phyloP scores from a whole-genome alignment of 2,888 invertebrate species.

The Eurytoma adleriae region DNA sequence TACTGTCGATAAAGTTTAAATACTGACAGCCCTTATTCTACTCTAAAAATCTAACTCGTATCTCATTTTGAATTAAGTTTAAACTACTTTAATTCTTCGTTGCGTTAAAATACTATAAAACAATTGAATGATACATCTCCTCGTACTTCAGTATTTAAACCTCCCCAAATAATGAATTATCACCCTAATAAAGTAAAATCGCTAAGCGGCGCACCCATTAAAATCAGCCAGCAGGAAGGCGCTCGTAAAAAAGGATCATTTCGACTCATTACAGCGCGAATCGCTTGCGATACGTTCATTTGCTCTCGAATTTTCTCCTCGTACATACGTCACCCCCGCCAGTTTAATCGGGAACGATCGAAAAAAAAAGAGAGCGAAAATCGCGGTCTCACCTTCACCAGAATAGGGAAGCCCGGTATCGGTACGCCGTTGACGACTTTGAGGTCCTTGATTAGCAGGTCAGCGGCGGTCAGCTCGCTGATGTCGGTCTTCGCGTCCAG shows the following conservation, averaged over 20 bases:
- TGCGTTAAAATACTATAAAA: no score
- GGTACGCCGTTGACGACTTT: slow-evolving; percentile 81
- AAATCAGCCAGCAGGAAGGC: not conserved
- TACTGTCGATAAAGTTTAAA: no score
- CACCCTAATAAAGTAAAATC: slow-evolving; percentile 14
- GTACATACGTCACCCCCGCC: no score
- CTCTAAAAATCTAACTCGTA: no score
- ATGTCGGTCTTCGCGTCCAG: slow-evolving; percentile 83
- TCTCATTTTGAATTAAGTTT: no score
- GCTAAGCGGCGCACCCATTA: no score
- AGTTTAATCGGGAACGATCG: not conserved
- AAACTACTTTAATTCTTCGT: no score
- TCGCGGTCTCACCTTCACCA: slow-evolving; percentile 78
- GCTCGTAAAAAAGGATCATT: slow-evolving; percentile 25
- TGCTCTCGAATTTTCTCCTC: slow-evolving; percentile 11
- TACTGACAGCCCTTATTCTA: no score
- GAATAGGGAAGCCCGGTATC: slow-evolving; percentile 81
- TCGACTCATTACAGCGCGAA: slow-evolving; percentile 27
- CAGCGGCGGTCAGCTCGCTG: slow-evolving; percentile 80
- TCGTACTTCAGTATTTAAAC: no score
- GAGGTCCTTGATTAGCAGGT: slow-evolving; percentile 86
- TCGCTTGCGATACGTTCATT: slow-evolving; percentile 24
- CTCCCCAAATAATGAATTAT: not conserved
- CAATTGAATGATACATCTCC: no score
- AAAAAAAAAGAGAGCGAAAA: not conserved